Evolutionary conservation across 2,888 invertebrate species (phyloP).

Genomic region (Philhelius pedissequus): DNA sequence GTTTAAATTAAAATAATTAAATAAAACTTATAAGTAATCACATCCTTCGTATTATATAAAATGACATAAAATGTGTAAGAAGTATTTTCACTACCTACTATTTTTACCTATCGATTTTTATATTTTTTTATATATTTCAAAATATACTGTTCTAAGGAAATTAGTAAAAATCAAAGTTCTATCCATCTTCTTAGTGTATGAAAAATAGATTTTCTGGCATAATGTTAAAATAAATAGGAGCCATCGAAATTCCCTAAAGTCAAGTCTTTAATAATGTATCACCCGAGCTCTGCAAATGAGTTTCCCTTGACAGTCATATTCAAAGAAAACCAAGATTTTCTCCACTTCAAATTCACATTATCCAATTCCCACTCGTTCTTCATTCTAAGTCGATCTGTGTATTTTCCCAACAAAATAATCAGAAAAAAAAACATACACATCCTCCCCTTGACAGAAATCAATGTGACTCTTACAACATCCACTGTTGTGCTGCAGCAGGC

Average conservation of each 20-base stretch:
- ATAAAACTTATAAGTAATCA: no score
- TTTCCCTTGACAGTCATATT: slow-evolving; percentile 36
- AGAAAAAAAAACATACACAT: not conserved
- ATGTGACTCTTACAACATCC: not conserved
- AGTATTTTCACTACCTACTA: no score
- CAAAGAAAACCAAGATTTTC: slow-evolving; percentile 43
- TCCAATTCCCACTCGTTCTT: slow-evolving; percentile 42
- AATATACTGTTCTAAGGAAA: not conserved
- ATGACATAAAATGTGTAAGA: no score
- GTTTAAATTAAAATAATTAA: no score
- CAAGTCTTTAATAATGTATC: slow-evolving; percentile 17
- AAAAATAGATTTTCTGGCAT: not conserved
- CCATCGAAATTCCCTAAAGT: not conserved
- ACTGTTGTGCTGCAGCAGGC: slow-evolving; percentile 6
- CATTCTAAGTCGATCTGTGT: slow-evolving; percentile 26
- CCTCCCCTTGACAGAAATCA: not conserved
- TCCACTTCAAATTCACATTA: slow-evolving; percentile 49
- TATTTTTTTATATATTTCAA: not conserved
- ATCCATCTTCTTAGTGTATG: not conserved
- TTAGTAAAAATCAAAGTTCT: not conserved
- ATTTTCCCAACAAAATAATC: slow-evolving; percentile 22
- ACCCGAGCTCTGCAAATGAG: slow-evolving; percentile 18
- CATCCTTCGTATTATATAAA: no score
- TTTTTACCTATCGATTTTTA: no score
- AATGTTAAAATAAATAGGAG: not conserved